phyloP scores from a whole-genome alignment of 2,888 invertebrate genomes.

The Conchocele bisecta region DNA sequence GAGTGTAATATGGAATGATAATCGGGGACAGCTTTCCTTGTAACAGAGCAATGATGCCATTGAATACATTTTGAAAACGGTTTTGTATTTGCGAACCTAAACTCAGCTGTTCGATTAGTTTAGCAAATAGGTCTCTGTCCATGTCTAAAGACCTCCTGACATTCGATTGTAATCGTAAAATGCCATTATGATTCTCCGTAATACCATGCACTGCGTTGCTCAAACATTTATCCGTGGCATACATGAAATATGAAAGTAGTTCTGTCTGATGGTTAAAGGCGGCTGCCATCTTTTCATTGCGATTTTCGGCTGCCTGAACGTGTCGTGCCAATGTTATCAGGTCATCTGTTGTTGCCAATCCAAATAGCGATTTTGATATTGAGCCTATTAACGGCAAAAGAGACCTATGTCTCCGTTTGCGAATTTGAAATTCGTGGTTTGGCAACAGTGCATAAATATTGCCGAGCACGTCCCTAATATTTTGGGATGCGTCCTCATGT shows the following conservation, averaged over 20 bases:
- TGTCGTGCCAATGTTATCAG: no score
- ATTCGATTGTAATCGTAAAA: no score
- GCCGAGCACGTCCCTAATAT: not conserved
- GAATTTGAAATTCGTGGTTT: not conserved
- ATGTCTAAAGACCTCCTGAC: no score
- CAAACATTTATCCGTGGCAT: no score
- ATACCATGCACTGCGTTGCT: no score
- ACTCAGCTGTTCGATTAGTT: not conserved
- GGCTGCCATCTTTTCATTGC: no score
- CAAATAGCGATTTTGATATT: not conserved
- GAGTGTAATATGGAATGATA: not conserved
- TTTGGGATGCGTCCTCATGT: not conserved
- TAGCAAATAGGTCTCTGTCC: no score
- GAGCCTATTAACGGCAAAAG: not conserved
- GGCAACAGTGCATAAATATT: conserved; percentile 4
- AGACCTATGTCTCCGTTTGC: not conserved
- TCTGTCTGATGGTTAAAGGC: no score
- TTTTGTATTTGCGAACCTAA: not conserved
- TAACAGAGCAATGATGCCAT: not conserved
- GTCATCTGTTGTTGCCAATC: not conserved
- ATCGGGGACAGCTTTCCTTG: not conserved
- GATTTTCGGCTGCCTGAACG: no score
- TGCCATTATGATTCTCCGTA: no score
- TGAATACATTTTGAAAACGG: not conserved
- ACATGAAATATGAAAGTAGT: no score